Conservation (phyloP, 2,888 invertebrate genomes). For the Notodonta ziczac region DNA sequence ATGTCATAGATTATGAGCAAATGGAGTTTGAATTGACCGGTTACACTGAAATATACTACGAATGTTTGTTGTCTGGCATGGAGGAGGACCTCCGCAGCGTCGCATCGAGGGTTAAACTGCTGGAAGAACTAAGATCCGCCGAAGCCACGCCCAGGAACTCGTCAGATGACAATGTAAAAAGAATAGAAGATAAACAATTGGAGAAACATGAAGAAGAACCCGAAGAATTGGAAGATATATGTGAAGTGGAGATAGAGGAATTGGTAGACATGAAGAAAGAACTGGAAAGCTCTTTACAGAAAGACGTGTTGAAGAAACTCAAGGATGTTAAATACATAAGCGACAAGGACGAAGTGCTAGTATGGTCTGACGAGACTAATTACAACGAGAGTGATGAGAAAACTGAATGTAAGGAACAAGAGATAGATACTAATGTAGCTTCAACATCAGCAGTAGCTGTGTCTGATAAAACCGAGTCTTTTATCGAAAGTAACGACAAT, state of each 20-base stretch:
- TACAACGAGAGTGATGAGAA: constrained; percentile 40
- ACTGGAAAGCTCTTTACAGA: constrained; percentile 45
- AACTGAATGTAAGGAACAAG: constrained; percentile 24
- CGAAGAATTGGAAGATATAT: constrained; percentile 12
- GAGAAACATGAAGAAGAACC: constrained; percentile 21
- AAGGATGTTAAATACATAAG: constrained; percentile 61
- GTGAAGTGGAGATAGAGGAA: constrained; percentile 16
- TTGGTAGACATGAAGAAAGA: constrained; percentile 39
- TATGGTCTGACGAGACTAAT: constrained; percentile 59
- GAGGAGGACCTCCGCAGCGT: constrained; percentile 68
- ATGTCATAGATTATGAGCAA: constrained; percentile 70
- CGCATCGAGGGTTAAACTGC: constrained; percentile 66
- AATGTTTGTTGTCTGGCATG: constrained; percentile 60
- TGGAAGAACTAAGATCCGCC: constrained; percentile 62
- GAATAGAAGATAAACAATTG: constrained; percentile 20
- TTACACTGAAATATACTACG: constrained; percentile 72
- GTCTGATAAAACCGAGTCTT: constrained; percentile 65
- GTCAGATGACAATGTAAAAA: constrained; percentile 41
- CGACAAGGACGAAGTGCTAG: constrained; percentile 58
- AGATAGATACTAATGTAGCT: constrained; percentile 26
- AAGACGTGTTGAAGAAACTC: constrained; percentile 56
- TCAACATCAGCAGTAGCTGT: constrained; percentile 48
- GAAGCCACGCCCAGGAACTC: constrained; percentile 54
- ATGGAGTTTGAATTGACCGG: constrained; percentile 76
- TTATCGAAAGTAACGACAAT: constrained; percentile 62